Evolutionary conservation across 2,888 invertebrate genomes (phyloP), one percentile per base, ranked within the genome.

Genomic region (Lasioglossum zephyrum): DNA sequence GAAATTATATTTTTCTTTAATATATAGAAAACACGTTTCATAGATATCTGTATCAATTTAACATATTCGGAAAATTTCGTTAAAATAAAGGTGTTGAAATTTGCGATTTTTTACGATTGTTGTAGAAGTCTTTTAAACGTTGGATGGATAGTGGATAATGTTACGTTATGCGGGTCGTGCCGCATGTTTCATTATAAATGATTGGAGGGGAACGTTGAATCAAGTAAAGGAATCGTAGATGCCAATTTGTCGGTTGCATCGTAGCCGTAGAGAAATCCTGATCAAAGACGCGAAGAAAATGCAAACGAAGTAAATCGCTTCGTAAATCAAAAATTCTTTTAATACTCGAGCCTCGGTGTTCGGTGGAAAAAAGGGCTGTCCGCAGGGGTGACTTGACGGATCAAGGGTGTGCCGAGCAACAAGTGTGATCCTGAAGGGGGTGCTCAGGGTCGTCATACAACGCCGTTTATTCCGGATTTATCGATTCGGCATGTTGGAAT

Each of bases 371-470:
- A 89, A 88, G 91, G 88, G 86, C 86, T 81, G 77, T 73, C 83
- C 84, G 87, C 79, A 77, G 83, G 89, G 88, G 85, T 88, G 87
- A 88, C 89, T 90, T 88, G 83, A 82, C 81, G 83, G 89, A 90
- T 90, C 88, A 89, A 89, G 90, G 89, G 89, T 92, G 89, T 92
- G 90, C 89, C 89, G 92, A 91, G 94, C 94, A 94, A 94, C 94
- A 94, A 94, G 94, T 94, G 94, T 90, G 93, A 94, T 93, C 93
- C 92, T 92, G 70, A 90, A 93, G 93, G 91, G 93, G 90, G 88
- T 89, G 87, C 86, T 84, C 83, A 80, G 82, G 82, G 79, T 86
- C 85, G 89, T 88, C 89, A 76, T 79, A 81, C 81, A 47, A 77
- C 75, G 75, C 70, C 77, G 79, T 82, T 90, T 87, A 89, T 89